Conservation (phyloP, 2,797 vertebrate species). For the Poeciliopsis paucimaculata region DNA sequence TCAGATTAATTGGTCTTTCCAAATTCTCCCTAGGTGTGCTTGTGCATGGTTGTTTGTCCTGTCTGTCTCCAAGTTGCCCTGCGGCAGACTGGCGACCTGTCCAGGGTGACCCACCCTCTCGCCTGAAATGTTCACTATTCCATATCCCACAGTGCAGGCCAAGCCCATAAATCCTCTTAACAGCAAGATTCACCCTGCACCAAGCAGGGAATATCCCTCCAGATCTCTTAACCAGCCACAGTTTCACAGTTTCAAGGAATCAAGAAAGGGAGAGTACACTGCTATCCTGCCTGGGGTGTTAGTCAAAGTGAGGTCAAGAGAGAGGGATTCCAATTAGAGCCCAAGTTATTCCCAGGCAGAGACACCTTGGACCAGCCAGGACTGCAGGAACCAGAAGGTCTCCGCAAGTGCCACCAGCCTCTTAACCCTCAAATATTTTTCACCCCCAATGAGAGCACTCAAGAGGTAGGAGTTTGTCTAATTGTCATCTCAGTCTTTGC, state of each 20-base stretch:
- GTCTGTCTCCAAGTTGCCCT: no score
- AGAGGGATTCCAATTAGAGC: not conserved
- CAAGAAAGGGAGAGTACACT: not conserved
- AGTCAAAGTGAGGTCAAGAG: not conserved
- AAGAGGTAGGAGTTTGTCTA: no score
- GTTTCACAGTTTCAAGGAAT: not conserved
- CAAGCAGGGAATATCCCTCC: not conserved
- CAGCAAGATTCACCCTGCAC: not conserved
- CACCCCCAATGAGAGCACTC: not conserved
- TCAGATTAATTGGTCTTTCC: no score
- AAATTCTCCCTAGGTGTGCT: no score
- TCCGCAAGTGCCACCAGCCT: not conserved
- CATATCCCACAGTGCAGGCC: not conserved
- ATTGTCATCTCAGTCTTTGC: no score
- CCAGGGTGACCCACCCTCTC: no score
- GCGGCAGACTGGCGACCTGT: no score
- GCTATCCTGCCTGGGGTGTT: not conserved
- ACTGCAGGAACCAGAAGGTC: not conserved
- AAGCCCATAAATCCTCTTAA: not conserved
- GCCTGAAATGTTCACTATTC: no score
- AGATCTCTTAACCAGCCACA: not conserved
- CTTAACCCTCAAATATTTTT: not conserved
- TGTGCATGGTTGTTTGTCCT: no score
- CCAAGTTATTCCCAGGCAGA: not conserved
- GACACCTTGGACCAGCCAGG: not conserved